Evolutionary conservation across 2,888 invertebrate genomes (phyloP).

Genomic region (Amphipyra tragopoginis): DNA sequence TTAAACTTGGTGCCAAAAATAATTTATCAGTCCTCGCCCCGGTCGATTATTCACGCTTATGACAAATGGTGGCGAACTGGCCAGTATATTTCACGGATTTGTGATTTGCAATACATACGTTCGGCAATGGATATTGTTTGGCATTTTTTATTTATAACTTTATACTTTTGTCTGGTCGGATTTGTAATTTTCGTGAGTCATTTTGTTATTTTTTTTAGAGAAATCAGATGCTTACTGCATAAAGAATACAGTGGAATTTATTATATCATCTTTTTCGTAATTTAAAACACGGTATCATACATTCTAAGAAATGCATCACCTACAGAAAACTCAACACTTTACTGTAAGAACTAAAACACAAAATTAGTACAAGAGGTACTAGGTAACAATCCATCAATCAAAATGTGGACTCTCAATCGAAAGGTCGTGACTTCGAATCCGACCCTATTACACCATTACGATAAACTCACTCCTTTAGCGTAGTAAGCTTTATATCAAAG

Average conservation of each 20-base stretch:
- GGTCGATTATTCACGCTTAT: slow-evolving; percentile 80
- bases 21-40: slow-evolving; percentile 73
- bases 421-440: slow-evolving; percentile 43
- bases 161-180: slow-evolving; percentile 40
- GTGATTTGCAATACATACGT: slow-evolving; percentile 71
- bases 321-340: too few relatives aligned
- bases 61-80: slow-evolving; percentile 76
- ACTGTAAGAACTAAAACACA: too few relatives aligned
- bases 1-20: slow-evolving; percentile 79
- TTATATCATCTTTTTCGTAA: too few relatives aligned
- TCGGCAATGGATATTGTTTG: slow-evolving; percentile 59
- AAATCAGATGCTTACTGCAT: too few relatives aligned
- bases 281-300: too few relatives aligned
- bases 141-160: slow-evolving; percentile 47
- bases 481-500: slow-evolving; percentile 1
- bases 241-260: too few relatives aligned
- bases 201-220: not conserved
- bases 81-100: slow-evolving; percentile 82
- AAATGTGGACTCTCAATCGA: slow-evolving; percentile 19
- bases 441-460: slow-evolving; percentile 28
- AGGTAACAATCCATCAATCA: too few relatives aligned
- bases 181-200: slow-evolving; percentile 26
- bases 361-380: too few relatives aligned
- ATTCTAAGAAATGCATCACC: too few relatives aligned
- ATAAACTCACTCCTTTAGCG: slow-evolving; percentile 9